Evolutionary conservation across 2,113 vertebrate genomes (phyloP), one percentile per base, ranked within the genome.

Genomic region (Corythoichthys intestinalis): DNA sequence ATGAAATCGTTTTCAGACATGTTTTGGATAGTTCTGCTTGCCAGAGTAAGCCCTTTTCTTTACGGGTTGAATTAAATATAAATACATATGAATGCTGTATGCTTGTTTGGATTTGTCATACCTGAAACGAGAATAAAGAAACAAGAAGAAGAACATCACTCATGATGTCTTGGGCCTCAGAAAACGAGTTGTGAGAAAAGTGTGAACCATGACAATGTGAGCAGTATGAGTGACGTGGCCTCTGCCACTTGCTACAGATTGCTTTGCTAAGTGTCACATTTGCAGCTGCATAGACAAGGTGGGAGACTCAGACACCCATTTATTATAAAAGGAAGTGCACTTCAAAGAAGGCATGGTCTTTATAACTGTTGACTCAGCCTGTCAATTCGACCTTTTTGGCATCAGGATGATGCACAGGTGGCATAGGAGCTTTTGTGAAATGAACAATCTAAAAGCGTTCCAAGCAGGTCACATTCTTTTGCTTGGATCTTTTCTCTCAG

Each of bases 391-490:
- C 20, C 13, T 28, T 6, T 62, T 71, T 67, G 1, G 52, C 72
- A 56, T 71, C 66, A 14, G 65, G 38, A 9, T 15, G 61, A 78
- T 75, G 75, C 76, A 15, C 89, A 90, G 88, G 76, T 91, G 89
- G 81, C 20, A 12, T 37, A 53, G 28, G 65, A 71, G 73, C 70
- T n/a, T 50, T 78, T 50, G 47, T 65, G 72, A 85, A 90, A 89
- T 90, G 80, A 86, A 81, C 84, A 91, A 89, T 90, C 90, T 86
- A 53, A 80, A 65, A 63, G 74, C 81, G 65, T 86, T 88, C 71
- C 81, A 72, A 80, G 79, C 58, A 70, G 74, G 79, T 76, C 76
- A 81, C 77, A 83, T 81, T 81, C 67, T 56, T 74, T 65, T 17
- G 56, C 53, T 65, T 14, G 48, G 56, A 64, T 50, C 66, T 79